phyloP scores from a whole-genome alignment of 2,797 vertebrate species.

The Syncerus caffer region DNA sequence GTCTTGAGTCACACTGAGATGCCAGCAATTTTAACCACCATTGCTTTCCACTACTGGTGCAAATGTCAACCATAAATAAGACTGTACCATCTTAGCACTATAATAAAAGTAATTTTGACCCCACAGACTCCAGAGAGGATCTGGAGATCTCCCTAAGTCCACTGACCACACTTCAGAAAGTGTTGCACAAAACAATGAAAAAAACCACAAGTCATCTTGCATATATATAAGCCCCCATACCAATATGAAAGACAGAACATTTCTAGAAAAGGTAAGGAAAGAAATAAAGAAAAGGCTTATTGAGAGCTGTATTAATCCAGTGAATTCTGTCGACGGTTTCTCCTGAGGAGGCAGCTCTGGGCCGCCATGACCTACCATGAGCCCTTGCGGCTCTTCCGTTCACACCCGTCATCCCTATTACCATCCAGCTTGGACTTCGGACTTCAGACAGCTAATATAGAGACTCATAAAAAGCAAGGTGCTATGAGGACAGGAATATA shows the following conservation, averaged over 20 bases:
- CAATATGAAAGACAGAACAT: not conserved
- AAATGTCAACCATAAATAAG: not conserved
- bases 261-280: not conserved
- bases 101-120: not conserved
- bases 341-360: not conserved
- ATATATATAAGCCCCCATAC: not conserved
- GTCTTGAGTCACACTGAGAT: not conserved
- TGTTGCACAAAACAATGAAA: not conserved
- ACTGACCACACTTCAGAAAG: not conserved
- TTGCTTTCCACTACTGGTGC: not conserved
- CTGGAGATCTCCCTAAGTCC: not conserved
- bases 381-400: not conserved
- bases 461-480: not conserved
- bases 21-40: not conserved
- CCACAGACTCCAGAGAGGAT: not conserved
- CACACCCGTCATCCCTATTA: not conserved
- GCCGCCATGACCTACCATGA: not conserved
- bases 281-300: not conserved
- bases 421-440: not conserved
- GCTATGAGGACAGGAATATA: not conserved
- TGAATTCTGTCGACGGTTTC: not conserved
- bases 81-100: not conserved
- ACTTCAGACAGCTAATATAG: not conserved
- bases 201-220: not conserved
- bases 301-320: not conserved